Percentiles rank a stretch among this genome's conserved stretches.
Conservation (phyloP, 2,113 vertebrate species). For the Strix aluco region DNA sequence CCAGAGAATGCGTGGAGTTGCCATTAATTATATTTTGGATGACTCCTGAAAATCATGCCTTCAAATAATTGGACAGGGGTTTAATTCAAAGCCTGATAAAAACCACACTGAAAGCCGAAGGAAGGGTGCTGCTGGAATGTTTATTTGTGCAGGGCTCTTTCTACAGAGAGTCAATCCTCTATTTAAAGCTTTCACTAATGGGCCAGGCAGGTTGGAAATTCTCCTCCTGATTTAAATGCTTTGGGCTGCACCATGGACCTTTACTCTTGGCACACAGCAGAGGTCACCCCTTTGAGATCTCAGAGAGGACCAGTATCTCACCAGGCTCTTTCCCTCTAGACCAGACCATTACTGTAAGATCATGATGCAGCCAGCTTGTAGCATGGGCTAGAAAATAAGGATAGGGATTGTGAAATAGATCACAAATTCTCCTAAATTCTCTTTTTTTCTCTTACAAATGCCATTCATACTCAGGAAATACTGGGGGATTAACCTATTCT, state of each 20-base stretch:
- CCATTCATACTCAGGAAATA: not conserved
- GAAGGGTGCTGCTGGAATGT: slow-evolving; percentile 30
- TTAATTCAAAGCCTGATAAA: slow-evolving; percentile 48
- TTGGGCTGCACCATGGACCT: not conserved
- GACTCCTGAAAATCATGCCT: slow-evolving; percentile 17
- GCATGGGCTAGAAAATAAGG: not conserved
- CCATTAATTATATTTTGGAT: slow-evolving; percentile 23
- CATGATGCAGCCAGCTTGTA: not conserved
- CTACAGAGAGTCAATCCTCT: not conserved
- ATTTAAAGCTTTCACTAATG: not conserved
- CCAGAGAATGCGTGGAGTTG: not conserved
- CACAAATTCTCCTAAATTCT: not conserved
- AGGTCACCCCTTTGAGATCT: not conserved
- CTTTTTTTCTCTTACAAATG: slow-evolving; percentile 5
- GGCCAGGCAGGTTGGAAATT: not conserved
- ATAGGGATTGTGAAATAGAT: not conserved
- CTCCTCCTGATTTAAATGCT: not conserved
- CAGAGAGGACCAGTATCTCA: not conserved
- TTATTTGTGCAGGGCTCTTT: slow-evolving; percentile 5
- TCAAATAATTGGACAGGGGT: slow-evolving; percentile 11
- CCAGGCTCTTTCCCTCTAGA: not conserved
- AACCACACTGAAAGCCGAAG: not conserved
- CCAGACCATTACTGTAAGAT: not conserved
- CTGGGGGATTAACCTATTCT: slow-evolving; percentile 17
- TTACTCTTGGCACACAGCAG: not conserved